Evolutionary conservation across 2,113 vertebrate species (phyloP).

Genomic region (Catharus minimus): DNA sequence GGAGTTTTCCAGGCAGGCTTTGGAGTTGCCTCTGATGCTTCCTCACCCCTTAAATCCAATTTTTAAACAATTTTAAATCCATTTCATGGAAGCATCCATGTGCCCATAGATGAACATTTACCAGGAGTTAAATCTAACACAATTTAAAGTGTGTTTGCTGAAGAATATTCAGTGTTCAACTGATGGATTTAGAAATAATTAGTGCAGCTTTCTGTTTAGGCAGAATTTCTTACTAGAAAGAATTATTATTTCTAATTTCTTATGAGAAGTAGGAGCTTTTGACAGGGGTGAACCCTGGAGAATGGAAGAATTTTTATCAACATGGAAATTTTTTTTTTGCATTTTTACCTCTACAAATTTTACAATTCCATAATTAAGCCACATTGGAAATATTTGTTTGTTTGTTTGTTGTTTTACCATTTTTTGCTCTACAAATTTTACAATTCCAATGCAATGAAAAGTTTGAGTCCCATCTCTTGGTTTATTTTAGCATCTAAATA

Average conservation of each 20-base stretch:
- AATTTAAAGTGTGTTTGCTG: background rate
- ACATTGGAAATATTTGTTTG: background rate
- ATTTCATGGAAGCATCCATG: background rate
- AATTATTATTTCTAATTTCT: background rate
- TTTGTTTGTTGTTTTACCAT: no score
- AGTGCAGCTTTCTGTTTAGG: background rate
- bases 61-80: background rate
- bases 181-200: background rate
- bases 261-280: background rate
- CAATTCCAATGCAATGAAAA: background rate
- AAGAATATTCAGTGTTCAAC: background rate
- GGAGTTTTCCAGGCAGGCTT: background rate
- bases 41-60: background rate
- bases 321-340: fast-evolving
- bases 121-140: background rate
- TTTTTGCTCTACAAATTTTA: no score
- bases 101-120: background rate
- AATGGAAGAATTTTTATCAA: background rate
- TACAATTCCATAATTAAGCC: fast-evolving
- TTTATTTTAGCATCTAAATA: background rate
- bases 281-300: background rate
- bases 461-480: background rate
- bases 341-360: background rate
- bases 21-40: background rate
- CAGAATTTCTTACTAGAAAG: background rate